These are phyloP conservation scores for Chalcis sispes DNA, from an alignment of 2,888 invertebrate species.

Conservation along the genomic window DNA sequence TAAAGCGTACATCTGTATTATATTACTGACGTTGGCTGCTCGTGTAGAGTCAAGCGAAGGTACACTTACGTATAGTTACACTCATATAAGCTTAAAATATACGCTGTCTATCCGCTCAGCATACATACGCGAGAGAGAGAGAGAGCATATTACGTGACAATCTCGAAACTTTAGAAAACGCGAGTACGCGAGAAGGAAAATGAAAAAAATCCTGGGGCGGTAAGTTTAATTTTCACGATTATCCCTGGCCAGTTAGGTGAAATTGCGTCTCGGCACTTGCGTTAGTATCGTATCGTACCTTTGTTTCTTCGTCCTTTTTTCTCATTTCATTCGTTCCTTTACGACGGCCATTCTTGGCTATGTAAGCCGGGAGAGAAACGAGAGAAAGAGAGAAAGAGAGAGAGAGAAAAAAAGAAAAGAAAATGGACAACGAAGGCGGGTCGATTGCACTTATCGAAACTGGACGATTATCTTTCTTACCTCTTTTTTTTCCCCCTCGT, in stretches of 20 bases:
- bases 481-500: too few relatives aligned
- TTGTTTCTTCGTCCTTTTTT: conserved; percentile 2
- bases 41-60: not conserved
- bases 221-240: conserved; percentile 73
- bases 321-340: not conserved
- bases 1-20: conserved; percentile 27
- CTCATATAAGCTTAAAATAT: not conserved
- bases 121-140: too few relatives aligned
- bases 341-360: too few relatives aligned
- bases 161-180: not conserved
- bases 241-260: conserved; percentile 71
- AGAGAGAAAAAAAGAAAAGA: conserved; percentile 4
- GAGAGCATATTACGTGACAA: not conserved
- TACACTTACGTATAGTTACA: not conserved
- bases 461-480: not conserved
- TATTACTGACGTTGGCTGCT: too few relatives aligned
- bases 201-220: conserved; percentile 19
- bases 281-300: not conserved
- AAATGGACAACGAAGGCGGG: not conserved
- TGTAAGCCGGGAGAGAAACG: too few relatives aligned
- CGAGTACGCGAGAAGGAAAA: not conserved
- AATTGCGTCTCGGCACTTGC: conserved; percentile 65
- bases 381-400: not conserved
- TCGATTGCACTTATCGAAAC: conserved; percentile 33
- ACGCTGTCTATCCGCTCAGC: conserved; percentile 1